A percentile compares a stretch with the other conserved stretches of the same genome.
Conservation (phyloP, 2,797 vertebrate species). For the Dallia pectoralis region DNA sequence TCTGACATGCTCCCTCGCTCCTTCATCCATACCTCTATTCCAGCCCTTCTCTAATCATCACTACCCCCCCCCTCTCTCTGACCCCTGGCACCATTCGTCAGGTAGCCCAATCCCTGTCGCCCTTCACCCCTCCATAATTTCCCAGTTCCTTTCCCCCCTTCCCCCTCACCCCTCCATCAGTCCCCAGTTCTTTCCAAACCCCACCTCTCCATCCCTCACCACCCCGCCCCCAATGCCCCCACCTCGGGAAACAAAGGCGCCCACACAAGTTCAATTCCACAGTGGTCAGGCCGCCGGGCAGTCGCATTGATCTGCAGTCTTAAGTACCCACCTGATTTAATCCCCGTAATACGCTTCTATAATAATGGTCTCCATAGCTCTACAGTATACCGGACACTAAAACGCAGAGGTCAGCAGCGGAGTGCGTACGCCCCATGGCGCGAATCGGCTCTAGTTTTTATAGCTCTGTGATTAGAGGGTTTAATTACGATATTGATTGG, state of each 20-base stretch:
- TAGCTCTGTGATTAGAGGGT: conserved; percentile 44
- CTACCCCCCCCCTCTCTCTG: neutral
- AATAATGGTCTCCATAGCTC: conserved; percentile 52
- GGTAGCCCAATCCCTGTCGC: conserved; percentile 2
- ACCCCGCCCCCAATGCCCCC: conserved; percentile 8
- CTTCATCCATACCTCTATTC: neutral
- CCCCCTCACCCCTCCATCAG: conserved; percentile 3
- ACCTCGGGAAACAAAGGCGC: no score
- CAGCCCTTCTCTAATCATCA: neutral
- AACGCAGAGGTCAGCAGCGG: conserved; percentile 28
- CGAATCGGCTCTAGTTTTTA: conserved; percentile 42
- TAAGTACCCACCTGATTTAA: conserved; percentile 42
- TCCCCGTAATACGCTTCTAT: conserved; percentile 56
- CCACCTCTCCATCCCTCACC: conserved; percentile 9
- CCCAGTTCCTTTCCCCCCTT: conserved; percentile 25
- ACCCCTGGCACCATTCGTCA: conserved; percentile 18
- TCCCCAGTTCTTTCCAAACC: neutral
- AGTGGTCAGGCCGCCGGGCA: conserved; percentile 22
- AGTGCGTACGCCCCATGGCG: conserved; percentile 9
- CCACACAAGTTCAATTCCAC: conserved; percentile 37
- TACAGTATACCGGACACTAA: conserved; percentile 37
- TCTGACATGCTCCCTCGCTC: neutral
- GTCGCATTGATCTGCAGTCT: conserved; percentile 48
- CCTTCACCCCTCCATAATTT: conserved; percentile 10
- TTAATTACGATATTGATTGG: conserved; percentile 71